Conservation (phyloP, 2,113 vertebrate genomes). For the Rhineura floridana region DNA sequence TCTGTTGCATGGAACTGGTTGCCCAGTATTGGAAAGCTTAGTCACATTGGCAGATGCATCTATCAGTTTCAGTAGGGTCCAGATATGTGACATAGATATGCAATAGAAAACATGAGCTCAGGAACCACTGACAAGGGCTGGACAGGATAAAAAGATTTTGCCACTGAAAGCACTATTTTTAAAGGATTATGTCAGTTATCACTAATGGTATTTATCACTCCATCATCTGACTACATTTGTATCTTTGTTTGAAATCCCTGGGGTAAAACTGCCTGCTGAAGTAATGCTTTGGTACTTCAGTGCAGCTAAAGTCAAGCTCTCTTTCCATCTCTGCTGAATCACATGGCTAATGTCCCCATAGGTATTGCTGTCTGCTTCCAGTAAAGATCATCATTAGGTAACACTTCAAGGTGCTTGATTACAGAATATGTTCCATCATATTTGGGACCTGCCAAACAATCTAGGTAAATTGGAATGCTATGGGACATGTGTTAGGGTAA, state of each 20-base stretch:
- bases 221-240: background rate
- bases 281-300: background rate
- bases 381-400: background rate
- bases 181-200: constrained; percentile 4
- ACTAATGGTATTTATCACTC: constrained; percentile 10
- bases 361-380: background rate
- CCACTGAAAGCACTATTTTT: background rate
- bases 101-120: background rate
- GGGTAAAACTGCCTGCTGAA: background rate
- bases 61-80: background rate
- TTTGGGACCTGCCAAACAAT: background rate
- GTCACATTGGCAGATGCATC: background rate
- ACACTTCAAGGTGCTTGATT: background rate
- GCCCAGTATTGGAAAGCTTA: background rate
- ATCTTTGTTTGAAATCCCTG: constrained; percentile 13
- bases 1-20: background rate
- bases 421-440: background rate
- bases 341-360: background rate
- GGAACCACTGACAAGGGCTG: background rate
- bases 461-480: background rate
- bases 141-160: background rate
- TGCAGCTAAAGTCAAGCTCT: background rate
- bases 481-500: background rate
- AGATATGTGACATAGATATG: background rate
- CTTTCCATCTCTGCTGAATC: background rate